Percentiles rank a stretch among this genome's conserved stretches.
These are phyloP conservation scores for Pterophyllum scalare DNA, from an alignment of 2,113 vertebrate genomes.

Conservation along the genomic window DNA sequence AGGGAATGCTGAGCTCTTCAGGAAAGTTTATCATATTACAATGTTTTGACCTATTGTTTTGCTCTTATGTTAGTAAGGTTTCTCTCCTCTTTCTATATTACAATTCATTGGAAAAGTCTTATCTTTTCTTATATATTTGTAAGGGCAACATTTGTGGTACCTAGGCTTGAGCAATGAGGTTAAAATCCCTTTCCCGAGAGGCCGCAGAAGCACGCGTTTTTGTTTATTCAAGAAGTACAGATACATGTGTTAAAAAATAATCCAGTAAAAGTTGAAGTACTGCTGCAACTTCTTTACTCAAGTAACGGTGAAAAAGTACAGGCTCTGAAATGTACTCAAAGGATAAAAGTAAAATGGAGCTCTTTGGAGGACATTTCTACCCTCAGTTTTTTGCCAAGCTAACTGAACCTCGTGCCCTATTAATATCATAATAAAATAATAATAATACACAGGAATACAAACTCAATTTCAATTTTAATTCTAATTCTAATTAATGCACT, in stretches of 20 bases:
- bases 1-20: constrained; percentile 60
- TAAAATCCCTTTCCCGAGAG: not conserved
- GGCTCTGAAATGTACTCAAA: not conserved
- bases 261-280: not conserved
- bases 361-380: too few relatives aligned
- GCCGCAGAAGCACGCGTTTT: not conserved
- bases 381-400: not conserved
- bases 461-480: not conserved
- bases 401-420: not conserved
- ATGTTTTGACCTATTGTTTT: constrained; percentile 21
- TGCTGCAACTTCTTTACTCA: not conserved
- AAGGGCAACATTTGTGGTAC: not conserved
- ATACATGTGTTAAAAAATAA: not conserved
- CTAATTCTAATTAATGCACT: not conserved
- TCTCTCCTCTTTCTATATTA: not conserved
- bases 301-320: not conserved
- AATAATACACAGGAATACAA: not conserved
- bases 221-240: not conserved
- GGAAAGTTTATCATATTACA: constrained; percentile 55
- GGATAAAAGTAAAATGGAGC: too few relatives aligned
- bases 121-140: not conserved
- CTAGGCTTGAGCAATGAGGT: not conserved
- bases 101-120: not conserved
- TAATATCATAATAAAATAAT: not conserved
- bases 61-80: not conserved